Evolutionary conservation across 2,888 invertebrate species (phyloP), one percentile per base, ranked within the genome.

Genomic region (Stenoptilia bipunctidactyla): DNA sequence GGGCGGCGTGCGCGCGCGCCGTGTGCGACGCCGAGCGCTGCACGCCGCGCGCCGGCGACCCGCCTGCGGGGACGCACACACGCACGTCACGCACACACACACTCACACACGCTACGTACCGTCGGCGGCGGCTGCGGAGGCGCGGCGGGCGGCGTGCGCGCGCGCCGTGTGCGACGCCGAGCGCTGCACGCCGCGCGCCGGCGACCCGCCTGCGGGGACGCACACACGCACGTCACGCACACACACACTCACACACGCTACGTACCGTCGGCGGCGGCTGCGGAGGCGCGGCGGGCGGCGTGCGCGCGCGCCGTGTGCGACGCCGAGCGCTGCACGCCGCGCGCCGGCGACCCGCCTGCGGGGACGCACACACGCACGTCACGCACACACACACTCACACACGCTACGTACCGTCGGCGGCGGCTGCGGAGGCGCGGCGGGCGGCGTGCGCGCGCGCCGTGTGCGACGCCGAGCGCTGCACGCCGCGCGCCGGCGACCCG

Each of bases 11-110:
- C 36, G 79, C 30, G 79, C 86, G 61, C 94, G 93, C 80, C 94
- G 93, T 72, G 94, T 90, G 82, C 53, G 96, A 97, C 85, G 93
- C 96, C 80, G 94, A 94, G 75, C 97, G 91, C 80, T 96, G 96
- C 60, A 97, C 97, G 69, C 94, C 93, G 71, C 96, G 95, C 57
- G 92, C 91, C 52, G 95, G 95, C 71, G 94, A 85, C 38, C 82
- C 86, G 51, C 61, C 68, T 40, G 4, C 15, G 34, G n/a, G 13
- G 27, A 42, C 20, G 38, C 6, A 25, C 27, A 25, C 27, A 9
- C 5, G 27, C 27, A 9, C 27, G 6, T 5, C 6, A n/a, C n/a
- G n/a, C n/a, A n/a, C n/a, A n/a, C n/a, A n/a, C n/a, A n/a, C n/a
- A n/a, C n/a, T n/a, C n/a, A n/a, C n/a, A n/a, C 43, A 39, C 50